These are phyloP conservation scores for Lacerta bilineata DNA, from an alignment of 2,797 vertebrate species.

Conservation along the genomic window DNA sequence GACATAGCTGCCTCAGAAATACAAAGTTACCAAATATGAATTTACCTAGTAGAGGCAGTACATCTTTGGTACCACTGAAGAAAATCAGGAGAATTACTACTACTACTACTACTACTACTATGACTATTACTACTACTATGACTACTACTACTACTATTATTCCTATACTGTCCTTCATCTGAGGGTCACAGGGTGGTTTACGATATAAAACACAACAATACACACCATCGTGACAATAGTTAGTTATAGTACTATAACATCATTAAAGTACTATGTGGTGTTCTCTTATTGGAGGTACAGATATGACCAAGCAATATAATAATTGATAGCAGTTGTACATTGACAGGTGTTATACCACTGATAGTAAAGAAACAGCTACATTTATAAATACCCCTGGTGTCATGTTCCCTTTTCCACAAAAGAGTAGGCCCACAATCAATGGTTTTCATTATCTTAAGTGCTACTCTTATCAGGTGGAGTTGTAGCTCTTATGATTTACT, in stretches of 20 bases:
- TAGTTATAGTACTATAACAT: background rate
- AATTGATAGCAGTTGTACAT: background rate
- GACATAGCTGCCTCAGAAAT: background rate
- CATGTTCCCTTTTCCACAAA: background rate
- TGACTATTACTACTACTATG: too few species aligned
- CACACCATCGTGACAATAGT: too few species aligned
- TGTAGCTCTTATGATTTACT: slow-evolving; percentile 12
- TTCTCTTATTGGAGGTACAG: background rate
- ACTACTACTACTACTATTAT: background rate
- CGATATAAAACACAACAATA: too few species aligned
- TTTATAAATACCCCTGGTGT: slow-evolving; percentile 6
- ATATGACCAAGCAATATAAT: background rate
- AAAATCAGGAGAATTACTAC: slow-evolving; percentile 12
- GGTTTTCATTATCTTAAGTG: slow-evolving; percentile 6
- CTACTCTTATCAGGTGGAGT: background rate
- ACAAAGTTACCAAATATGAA: background rate
- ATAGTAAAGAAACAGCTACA: background rate
- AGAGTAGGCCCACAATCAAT: background rate
- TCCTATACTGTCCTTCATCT: too few species aligned
- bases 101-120: background rate
- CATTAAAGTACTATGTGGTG: background rate
- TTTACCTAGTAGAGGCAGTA: background rate
- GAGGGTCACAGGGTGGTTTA: too few species aligned
- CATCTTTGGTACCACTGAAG: background rate
- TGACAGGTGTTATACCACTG: background rate